These are phyloP conservation scores for Aurelia coerulea DNA, from an alignment of 30 jellyfish, hydroid and myxozoan species.

Conservation along the genomic window DNA sequence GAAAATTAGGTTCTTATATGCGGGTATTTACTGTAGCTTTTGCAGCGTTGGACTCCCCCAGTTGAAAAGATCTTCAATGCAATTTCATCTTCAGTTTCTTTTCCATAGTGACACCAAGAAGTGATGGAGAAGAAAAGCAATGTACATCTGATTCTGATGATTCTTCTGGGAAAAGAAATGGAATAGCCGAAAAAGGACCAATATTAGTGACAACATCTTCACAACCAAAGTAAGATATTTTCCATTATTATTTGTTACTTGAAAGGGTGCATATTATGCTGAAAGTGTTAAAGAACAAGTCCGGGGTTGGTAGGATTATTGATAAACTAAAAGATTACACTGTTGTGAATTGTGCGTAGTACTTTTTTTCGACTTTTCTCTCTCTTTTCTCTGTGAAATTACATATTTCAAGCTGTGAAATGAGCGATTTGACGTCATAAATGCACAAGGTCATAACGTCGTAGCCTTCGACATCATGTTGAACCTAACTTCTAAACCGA, in stretches of 20 bases:
- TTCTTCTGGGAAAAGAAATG: background rate
- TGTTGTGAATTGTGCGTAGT: background rate
- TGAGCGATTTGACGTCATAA: too few relatives aligned
- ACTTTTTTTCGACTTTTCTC: background rate
- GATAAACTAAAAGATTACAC: too few relatives aligned
- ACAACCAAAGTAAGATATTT: slow-evolving; percentile 53
- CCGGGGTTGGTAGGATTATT: too few relatives aligned
- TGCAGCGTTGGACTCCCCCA: too few relatives aligned
- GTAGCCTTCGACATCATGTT: too few relatives aligned
- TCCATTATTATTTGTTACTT: background rate
- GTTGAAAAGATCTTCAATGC: too few relatives aligned
- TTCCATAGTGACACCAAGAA: slow-evolving; percentile 49
- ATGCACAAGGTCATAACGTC: too few relatives aligned
- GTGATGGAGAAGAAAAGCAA: slow-evolving; percentile 41
- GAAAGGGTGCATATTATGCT: background rate
- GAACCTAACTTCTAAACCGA: too few relatives aligned
- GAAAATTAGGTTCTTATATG: too few relatives aligned
- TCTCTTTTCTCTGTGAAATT: too few relatives aligned
- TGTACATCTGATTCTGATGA: background rate
- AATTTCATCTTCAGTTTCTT: background rate
- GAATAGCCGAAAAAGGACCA: slow-evolving; percentile 31
- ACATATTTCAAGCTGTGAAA: background rate
- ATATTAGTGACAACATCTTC: slow-evolving; percentile 50
- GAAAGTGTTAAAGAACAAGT: background rate
- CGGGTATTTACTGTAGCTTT: too few relatives aligned